Percentiles rank a stretch among this genome's conserved stretches.
These are phyloP conservation scores for Glaucomys volans DNA, from an alignment of 2,113 vertebrate species.

Conservation along the genomic window DNA sequence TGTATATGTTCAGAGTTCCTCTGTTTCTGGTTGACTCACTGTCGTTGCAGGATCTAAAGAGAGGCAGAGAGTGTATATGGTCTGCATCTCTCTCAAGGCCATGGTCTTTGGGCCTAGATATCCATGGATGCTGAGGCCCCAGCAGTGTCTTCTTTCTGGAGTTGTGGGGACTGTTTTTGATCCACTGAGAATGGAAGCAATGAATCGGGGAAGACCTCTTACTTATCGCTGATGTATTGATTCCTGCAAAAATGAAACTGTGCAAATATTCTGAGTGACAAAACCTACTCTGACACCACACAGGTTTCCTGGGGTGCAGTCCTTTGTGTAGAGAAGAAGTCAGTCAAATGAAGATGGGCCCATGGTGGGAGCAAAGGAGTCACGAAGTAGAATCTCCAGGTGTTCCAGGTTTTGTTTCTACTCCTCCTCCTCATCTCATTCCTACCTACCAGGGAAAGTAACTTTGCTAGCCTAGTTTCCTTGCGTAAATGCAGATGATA, in stretches of 20 bases:
- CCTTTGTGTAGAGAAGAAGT: no score
- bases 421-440: not conserved
- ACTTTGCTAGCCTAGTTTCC: not conserved
- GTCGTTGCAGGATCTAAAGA: not conserved
- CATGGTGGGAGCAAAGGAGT: accelerated
- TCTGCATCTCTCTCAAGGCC: not conserved
- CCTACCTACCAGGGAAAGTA: not conserved
- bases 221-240: not conserved
- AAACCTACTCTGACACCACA: not conserved
- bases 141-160: not conserved
- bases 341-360: not conserved
- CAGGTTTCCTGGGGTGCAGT: not conserved
- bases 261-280: not conserved
- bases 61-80: not conserved
- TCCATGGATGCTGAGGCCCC: not conserved
- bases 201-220: not conserved
- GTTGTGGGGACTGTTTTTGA: no score
- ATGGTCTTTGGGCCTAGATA: not conserved
- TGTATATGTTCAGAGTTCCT: not conserved
- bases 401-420: not conserved
- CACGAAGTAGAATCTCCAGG: not conserved
- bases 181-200: not conserved
- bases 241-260: not conserved
- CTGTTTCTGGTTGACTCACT: not conserved
- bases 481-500: not conserved